Evolutionary conservation across 92 coral and sea anemone species (phyloP).

Genomic region (Parazoanthus darwini): DNA sequence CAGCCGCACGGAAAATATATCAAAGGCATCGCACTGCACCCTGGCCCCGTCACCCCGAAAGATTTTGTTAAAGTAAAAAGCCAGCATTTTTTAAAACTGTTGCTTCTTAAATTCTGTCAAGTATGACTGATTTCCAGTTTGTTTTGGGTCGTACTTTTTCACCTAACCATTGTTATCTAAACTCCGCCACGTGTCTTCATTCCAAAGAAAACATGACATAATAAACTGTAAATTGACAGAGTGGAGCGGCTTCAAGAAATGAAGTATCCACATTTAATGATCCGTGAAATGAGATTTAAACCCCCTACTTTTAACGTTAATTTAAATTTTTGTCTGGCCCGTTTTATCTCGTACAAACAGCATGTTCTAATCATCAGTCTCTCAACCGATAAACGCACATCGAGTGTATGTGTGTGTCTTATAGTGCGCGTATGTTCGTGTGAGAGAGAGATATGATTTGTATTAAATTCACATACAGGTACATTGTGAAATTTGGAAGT

Average conservation of each 20-base stretch:
- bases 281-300: constrained; percentile 39
- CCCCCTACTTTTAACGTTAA: neutral
- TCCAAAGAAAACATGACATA: constrained; percentile 23
- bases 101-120: neutral
- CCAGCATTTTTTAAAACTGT: neutral
- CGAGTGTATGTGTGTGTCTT: neutral
- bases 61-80: neutral
- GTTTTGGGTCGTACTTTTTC: constrained; percentile 1
- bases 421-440: neutral
- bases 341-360: neutral
- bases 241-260: constrained; percentile 1
- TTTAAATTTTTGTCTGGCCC: neutral
- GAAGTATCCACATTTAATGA: constrained; percentile 15
- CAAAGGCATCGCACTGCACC: too few relatives aligned
- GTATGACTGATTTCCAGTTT: constrained; percentile 9
- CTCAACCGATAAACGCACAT: neutral
- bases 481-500: neutral
- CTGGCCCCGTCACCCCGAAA: neutral
- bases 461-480: neutral
- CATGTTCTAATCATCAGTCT: neutral
- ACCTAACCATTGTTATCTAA: constrained; percentile 2
- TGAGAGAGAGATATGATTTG: too few relatives aligned
- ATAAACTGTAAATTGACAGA: neutral
- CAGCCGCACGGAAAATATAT: neutral
- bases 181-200: constrained; percentile 30